Percentiles rank a stretch among this genome's conserved stretches.
These are phyloP conservation scores for Chlorodrepanis virens DNA, from an alignment of 2,113 vertebrate genomes.

Conservation along the genomic window DNA sequence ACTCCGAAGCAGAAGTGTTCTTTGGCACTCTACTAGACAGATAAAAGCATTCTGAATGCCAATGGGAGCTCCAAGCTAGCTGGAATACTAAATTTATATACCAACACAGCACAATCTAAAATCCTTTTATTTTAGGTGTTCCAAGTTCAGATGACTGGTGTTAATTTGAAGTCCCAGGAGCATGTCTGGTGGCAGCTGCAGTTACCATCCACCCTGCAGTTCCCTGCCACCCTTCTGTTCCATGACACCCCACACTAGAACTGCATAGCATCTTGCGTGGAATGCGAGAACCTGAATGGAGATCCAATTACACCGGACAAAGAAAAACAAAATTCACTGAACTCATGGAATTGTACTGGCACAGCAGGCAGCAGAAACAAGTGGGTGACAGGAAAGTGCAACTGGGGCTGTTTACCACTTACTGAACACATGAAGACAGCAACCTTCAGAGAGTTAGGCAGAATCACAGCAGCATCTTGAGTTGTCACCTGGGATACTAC, in stretches of 20 bases:
- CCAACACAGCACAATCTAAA: not conserved
- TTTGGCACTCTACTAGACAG: not conserved
- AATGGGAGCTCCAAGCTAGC: not conserved
- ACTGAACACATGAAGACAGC: not conserved
- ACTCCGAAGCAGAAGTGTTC: not conserved
- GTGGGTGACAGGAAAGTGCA: not conserved
- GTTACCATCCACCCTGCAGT: not conserved
- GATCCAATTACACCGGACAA: not conserved
- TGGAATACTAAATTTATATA: not conserved
- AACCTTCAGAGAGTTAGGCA: not conserved
- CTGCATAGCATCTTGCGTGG: not conserved
- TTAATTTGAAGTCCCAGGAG: not conserved
- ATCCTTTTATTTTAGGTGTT: not conserved
- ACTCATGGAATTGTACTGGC: not conserved
- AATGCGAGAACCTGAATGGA: not conserved
- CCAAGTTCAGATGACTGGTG: not conserved
- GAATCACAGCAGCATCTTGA: not conserved
- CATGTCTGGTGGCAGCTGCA: not conserved
- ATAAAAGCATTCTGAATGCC: not conserved
- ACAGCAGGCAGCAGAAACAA: fast-evolving
- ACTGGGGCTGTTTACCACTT: not conserved
- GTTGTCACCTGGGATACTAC: not conserved
- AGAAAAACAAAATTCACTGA: not conserved
- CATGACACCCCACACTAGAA: not conserved
- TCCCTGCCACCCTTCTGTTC: not conserved